Base-by-base conservation (phyloP, 2,113 vertebrate species). In the Cathartes aura region DNA sequence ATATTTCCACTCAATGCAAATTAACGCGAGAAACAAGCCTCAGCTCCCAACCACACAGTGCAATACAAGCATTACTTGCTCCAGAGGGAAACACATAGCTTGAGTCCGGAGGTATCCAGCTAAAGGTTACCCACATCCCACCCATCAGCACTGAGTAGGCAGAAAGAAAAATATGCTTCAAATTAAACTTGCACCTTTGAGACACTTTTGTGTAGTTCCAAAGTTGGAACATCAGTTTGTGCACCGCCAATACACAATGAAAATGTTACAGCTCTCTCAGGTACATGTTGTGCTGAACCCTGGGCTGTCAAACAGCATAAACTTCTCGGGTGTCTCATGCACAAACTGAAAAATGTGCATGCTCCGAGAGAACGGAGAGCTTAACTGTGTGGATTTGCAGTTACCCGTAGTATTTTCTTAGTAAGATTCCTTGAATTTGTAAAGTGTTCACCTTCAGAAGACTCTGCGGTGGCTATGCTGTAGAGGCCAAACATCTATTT, bases 1-100 rank as follows among this genome's bases (percentile, higher is more conserved):
- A 4, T 24, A 47, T 27, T 59, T 58, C 11, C 50, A 45, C 20
- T 82, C 42, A 23, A 0, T 0, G 4, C 19, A 70, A 78, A 32
- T 15, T 8, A 17, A 48, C 0, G 3, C 0, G 0, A 85, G 70
- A 43, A 89, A 48, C 19, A n/a, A 34, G 7, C 8, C 62, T 48
- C 40, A 66, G 36, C 58, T 81, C 40, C 63, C 38, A 70, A 4
- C 13, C 0, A 0, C 38, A 4, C 24, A 10, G 18, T 0, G 13
- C 60, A 32, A 15, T 2, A 11, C 38, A 32, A 75, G 56, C 66
- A 32, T 9, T 71, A 8, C 45, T 29, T 32, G 47, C 32, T 93
- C 59, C 36, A 48, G 67, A 83, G 22, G 7, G 55, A 45, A 59
- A 55, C 32, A 23, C 11, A 5, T 2, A 59, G 30, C 58, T 5